phyloP scores from a whole-genome alignment of 1,140 invertebrate genomes.

The Lepidotrigona ventralis region DNA sequence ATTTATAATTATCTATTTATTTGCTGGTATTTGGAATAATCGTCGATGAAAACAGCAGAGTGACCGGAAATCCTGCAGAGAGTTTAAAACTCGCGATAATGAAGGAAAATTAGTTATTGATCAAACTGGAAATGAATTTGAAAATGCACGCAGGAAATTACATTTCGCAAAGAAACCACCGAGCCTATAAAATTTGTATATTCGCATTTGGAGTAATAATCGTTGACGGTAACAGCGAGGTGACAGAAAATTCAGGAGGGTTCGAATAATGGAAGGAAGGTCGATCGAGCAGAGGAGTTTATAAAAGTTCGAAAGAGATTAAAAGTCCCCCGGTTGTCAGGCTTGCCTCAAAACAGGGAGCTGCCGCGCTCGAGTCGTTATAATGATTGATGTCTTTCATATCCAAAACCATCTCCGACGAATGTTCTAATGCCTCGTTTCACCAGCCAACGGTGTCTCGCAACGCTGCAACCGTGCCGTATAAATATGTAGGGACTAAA shows the following conservation, averaged over 20 bases:
- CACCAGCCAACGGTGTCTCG: constrained; percentile 28
- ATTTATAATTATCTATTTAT: too few relatives aligned
- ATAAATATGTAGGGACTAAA: constrained; percentile 3
- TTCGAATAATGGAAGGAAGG: not conserved
- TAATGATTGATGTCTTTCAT: constrained; percentile 56
- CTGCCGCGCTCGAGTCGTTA: constrained; percentile 36
- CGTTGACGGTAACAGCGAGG: not conserved
- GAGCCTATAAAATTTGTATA: too few relatives aligned
- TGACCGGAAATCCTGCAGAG: too few relatives aligned
- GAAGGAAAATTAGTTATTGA: too few relatives aligned
- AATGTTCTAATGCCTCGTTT: constrained; percentile 43
- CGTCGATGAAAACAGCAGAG: too few relatives aligned
- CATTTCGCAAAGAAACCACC: too few relatives aligned
- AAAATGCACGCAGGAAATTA: too few relatives aligned
- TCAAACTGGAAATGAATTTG: too few relatives aligned
- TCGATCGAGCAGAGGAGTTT: constrained; percentile 37
- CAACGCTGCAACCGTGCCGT: constrained; percentile 29
- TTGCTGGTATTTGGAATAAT: too few relatives aligned
- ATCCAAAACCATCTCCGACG: constrained; percentile 47
- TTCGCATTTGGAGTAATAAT: not conserved
- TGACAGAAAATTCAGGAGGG: not conserved
- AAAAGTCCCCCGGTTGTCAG: constrained; percentile 44
- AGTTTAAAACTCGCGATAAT: too few relatives aligned
- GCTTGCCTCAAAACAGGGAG: constrained; percentile 44
- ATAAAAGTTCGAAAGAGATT: constrained; percentile 53